Conservation (phyloP, 2,888 invertebrate genomes). For the Meliscaeva auricollis region DNA sequence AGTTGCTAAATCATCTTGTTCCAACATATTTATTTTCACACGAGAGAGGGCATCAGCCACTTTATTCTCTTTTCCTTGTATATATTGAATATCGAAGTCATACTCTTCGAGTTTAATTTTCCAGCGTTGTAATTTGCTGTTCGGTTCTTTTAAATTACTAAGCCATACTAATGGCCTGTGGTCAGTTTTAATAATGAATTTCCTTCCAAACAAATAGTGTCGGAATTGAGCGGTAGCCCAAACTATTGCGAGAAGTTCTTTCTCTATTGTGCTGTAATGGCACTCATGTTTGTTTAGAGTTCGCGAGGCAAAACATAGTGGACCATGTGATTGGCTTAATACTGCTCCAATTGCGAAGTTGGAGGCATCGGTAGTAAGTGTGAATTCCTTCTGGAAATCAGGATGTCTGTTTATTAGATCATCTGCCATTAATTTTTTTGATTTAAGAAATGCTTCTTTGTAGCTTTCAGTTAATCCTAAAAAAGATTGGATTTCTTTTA, state of each 20-base stretch:
- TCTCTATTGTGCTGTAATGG: conserved; percentile 4
- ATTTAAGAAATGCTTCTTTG: not conserved
- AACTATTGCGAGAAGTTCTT: conserved; percentile 77
- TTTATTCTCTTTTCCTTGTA: conserved; percentile 43
- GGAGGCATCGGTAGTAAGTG: not conserved
- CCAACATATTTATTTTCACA: conserved; percentile 55
- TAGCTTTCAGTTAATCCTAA: too few relatives aligned
- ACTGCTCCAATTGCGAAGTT: not conserved
- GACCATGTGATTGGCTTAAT: too few relatives aligned
- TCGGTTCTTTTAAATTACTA: conserved; percentile 78
- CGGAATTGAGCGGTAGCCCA: conserved; percentile 79
- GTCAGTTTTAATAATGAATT: conserved; percentile 74
- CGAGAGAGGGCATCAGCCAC: conserved; percentile 17
- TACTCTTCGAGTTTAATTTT: conserved; percentile 79
- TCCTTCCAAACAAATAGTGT: conserved; percentile 78
- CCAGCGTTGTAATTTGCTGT: conserved; percentile 73
- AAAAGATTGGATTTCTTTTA: too few relatives aligned
- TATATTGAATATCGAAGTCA: conserved; percentile 24
- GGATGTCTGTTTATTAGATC: conserved; percentile 10
- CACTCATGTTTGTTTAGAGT: too few relatives aligned
- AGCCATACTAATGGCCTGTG: conserved; percentile 79
- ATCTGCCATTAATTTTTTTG: conserved; percentile 1
- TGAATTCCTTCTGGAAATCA: conserved; percentile 2
- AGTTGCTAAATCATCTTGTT: not conserved
- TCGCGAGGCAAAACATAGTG: too few relatives aligned